Base-by-base conservation (phyloP, 2,888 invertebrate genomes). In the Holacanthella duospinosa region DNA sequence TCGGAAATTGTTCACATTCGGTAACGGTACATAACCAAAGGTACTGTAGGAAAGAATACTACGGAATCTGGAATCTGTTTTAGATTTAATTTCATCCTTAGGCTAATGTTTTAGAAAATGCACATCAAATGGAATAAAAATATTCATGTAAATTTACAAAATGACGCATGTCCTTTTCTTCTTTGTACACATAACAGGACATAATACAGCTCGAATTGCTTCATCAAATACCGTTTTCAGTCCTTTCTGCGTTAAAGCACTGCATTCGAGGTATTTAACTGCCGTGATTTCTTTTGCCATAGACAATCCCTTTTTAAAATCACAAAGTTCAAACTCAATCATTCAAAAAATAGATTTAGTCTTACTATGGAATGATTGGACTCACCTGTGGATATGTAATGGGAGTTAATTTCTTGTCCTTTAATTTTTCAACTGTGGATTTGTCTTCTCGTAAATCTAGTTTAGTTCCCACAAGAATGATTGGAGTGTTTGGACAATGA, bases 171-270 rank as follows among this genome's bases (percentile, higher is more conserved):
- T 36, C 36, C 36, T 36, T 16, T 55, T 55, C 55, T 55, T 27
- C 19, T 12, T 12, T 21, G 6, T 25, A 6, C 55, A 16, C 9
- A 28, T 21, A 16, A 27, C 55, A 9, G 99, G 99, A 81, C 94
- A 94, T 66, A 99, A 85, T 71, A 99, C 97, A 62, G 97, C 95
- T 75, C 95, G 86, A 78, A 99, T 99, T 70, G 99, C 97, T 82
- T 99, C 97, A 79, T 99, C 99, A 79, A 99, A 99, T 73, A 99
- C 99, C 66, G 93, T 94, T 83, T 97, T 97, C 74, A 97, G 84
- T 60, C 95, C 95, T 81, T 96, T 96, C 83, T 97, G 96, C 76
- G 96, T 96, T 71, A 97, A 83, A 75, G 97, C 96, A 27, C 95
- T 95, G 80, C 96, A 97, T 80, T 97, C 97, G 75, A 97, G 84